These are phyloP conservation scores for Flexamia atlantica DNA, from an alignment of 2,888 invertebrate genomes.

Conservation along the genomic window DNA sequence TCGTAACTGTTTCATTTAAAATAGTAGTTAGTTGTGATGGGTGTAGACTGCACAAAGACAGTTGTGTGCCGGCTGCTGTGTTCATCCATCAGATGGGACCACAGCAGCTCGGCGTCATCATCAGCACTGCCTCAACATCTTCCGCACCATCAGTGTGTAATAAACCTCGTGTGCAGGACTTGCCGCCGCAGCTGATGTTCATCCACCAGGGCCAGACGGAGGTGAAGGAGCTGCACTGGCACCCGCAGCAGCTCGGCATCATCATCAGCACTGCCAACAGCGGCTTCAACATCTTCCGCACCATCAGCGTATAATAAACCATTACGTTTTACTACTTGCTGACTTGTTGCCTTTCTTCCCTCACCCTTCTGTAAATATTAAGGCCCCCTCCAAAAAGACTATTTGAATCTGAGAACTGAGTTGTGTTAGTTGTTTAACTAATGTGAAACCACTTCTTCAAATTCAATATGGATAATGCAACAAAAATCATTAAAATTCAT, in stretches of 20 bases:
- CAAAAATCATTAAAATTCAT: too few species aligned
- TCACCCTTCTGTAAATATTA: too few species aligned
- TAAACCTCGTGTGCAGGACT: constrained; percentile 77
- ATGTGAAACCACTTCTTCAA: too few species aligned
- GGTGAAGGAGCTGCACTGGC: constrained; percentile 99
- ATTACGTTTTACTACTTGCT: neutral
- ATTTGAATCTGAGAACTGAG: too few species aligned
- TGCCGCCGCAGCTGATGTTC: constrained; percentile 97
- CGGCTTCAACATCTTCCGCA: constrained; percentile 98
- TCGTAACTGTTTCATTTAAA: too few species aligned
- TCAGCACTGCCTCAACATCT: constrained; percentile 98
- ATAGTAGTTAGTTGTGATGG: too few species aligned
- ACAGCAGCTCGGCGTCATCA: constrained; percentile 94
- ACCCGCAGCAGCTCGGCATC: constrained; percentile 95
- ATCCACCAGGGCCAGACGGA: constrained; percentile 99
- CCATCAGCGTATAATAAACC: constrained; percentile 91
- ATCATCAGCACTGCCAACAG: constrained; percentile 95
- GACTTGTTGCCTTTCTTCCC: neutral
- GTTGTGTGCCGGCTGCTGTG: too few species aligned
- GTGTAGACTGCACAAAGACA: constrained; percentile 94
- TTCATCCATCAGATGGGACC: constrained; percentile 99
- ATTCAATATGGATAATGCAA: too few species aligned
- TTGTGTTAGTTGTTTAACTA: too few species aligned
- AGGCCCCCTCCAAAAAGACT: too few species aligned
- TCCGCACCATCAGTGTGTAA: constrained; percentile 97